Conservation (phyloP, 2,113 vertebrate species). For the Brienomyrus longianalis region DNA sequence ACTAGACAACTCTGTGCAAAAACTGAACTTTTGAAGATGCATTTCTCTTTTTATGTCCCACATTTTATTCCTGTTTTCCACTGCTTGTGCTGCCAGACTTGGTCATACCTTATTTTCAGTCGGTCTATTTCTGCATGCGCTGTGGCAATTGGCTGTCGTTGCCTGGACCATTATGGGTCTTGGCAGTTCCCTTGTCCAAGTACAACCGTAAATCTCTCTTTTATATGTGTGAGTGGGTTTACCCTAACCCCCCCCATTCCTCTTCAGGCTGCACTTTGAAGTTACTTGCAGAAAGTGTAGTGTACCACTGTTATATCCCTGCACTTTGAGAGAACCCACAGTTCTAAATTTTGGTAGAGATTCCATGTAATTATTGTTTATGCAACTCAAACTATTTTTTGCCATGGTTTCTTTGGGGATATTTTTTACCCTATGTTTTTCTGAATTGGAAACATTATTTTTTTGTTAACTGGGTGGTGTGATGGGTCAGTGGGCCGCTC, state of each 20-base stretch:
- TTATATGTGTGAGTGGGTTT: neutral
- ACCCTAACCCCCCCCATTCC: neutral
- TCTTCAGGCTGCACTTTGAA: neutral
- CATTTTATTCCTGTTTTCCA: neutral
- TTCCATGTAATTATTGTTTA: neutral
- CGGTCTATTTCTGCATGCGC: neutral
- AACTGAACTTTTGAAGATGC: neutral
- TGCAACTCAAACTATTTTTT: neutral
- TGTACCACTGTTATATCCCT: neutral
- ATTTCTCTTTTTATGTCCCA: neutral
- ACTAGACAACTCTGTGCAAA: neutral
- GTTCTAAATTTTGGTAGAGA: neutral
- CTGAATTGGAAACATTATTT: neutral
- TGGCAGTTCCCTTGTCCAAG: neutral
- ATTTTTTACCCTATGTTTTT: neutral
- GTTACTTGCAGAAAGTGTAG: neutral
- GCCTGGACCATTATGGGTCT: neutral
- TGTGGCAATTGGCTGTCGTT: neutral
- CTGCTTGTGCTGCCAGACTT: constrained; percentile 11
- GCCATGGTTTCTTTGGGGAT: constrained; percentile 14
- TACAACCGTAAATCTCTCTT: neutral
- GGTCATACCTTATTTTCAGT: neutral
- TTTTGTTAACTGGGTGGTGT: neutral
- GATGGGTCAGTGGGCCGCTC: neutral
- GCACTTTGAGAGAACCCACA: neutral